Evolutionary conservation across 2,113 vertebrate species (phyloP), one percentile per base, ranked within the genome.

Genomic region (Noctilio leporinus): DNA sequence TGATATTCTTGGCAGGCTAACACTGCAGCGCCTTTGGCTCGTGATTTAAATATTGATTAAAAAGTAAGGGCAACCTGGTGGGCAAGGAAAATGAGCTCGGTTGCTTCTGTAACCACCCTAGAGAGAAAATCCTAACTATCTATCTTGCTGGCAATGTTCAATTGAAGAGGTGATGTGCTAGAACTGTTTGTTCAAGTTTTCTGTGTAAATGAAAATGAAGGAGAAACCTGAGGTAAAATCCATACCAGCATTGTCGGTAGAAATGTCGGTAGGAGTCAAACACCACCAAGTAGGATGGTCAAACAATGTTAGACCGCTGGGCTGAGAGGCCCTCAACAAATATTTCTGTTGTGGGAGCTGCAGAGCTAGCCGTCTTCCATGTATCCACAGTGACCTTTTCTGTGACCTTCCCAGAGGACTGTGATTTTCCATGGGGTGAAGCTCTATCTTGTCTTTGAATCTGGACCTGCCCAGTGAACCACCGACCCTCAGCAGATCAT

Each of bases 1-100:
- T 62, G 45, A 10, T 62, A 16, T 91, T 98, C 69, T 91, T 96
- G 83, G n/a, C 88, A 35, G 43, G 15, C 10, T 85, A 55, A 95
- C 67, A 69, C 2, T 80, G 51, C 62, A 87, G n/a, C 30, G 20
- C 40, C 76, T 94, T 84, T 28, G 5, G 35, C 95, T 84, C 87
- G 47, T 89, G 78, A 91, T 81, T 96, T 72, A 83, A 86, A 51
- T 96, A 62, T 78, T 85, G 76, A 91, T 65, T 86, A 7, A 40
- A 92, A 95, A 95, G 55, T 59, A 75, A 87, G 47, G 73, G 30
- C 83, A 76, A 86, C 69, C 62, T 81, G 26, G 30, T 65, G 35
- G 89, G 43, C 55, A 95, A 82, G 91, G 62, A 1, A 87, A 17
- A 49, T 2, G 10, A 53, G 19, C 30, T 72, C 40, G 75, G 38